A percentile compares a stretch with the other conserved stretches of the same genome.
phyloP scores from a whole-genome alignment of 1,140 invertebrate genomes.

The Solenopsis fugax region DNA sequence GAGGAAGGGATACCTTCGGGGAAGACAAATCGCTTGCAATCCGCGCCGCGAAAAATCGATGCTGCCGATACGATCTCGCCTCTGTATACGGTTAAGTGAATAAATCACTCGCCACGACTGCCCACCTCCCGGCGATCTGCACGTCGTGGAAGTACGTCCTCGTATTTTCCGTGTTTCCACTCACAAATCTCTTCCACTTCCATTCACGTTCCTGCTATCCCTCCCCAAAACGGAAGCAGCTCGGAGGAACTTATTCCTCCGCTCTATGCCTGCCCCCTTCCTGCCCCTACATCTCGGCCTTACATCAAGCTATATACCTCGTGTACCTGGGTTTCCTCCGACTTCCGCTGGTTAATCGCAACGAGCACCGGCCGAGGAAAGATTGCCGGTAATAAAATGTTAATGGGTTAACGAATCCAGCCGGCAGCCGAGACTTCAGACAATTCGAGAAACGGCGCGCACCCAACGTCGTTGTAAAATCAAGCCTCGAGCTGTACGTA shows the following conservation, averaged over 20 bases:
- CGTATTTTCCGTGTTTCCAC: conserved; percentile 68
- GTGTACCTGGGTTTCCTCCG: conserved; percentile 38
- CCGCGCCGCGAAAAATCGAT: conserved; percentile 64
- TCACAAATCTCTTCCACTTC: conserved; percentile 69
- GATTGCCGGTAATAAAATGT: conserved; percentile 79
- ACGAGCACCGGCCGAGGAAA: conserved; percentile 58
- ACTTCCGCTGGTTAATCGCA: conserved; percentile 43
- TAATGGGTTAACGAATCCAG: conserved; percentile 75
- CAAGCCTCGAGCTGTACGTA: neutral
- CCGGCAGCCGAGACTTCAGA: conserved; percentile 39
- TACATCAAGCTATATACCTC: conserved; percentile 44
- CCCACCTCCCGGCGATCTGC: conserved; percentile 45
- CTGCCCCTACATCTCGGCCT: conserved; percentile 31
- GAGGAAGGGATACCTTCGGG: neutral
- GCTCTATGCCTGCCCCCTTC: conserved; percentile 11
- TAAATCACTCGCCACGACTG: conserved; percentile 58
- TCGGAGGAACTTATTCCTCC: conserved; percentile 68
- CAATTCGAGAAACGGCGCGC: conserved; percentile 37
- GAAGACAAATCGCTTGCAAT: conserved; percentile 61
- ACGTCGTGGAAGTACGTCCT: conserved; percentile 59
- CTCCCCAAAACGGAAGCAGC: conserved; percentile 65
- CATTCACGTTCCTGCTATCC: conserved; percentile 63
- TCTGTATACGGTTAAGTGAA: conserved; percentile 52
- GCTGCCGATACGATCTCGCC: conserved; percentile 57
- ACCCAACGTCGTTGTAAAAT: neutral